phyloP scores from a whole-genome alignment of 2,888 invertebrate genomes.

The Stegana nigrithorax region DNA sequence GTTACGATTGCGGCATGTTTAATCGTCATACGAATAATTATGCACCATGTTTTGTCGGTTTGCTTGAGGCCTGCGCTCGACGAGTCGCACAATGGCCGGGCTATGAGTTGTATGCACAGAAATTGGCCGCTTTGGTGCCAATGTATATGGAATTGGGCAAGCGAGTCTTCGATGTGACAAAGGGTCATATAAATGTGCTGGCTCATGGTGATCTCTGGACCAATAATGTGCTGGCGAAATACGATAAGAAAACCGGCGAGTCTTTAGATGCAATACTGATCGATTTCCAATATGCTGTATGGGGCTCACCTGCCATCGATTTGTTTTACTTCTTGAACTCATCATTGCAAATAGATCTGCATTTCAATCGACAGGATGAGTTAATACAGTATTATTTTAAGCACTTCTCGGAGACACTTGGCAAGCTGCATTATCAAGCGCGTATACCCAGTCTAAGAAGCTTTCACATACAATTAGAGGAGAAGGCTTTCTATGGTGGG shows the following conservation, averaged over 20 bases:
- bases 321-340: constrained; percentile 65
- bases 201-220: constrained; percentile 67
- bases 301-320: constrained; percentile 67
- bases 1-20: constrained; percentile 64
- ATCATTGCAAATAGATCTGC: constrained; percentile 59
- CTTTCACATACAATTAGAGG: constrained; percentile 55
- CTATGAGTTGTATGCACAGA: constrained; percentile 53
- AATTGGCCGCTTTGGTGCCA: constrained; percentile 50
- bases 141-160: constrained; percentile 62
- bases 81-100: constrained; percentile 57
- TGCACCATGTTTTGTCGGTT: constrained; percentile 57
- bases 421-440: constrained; percentile 48
- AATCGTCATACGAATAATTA: constrained; percentile 63
- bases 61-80: constrained; percentile 54
- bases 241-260: constrained; percentile 47
- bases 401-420: constrained; percentile 51
- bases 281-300: constrained; percentile 67
- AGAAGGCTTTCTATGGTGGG: constrained; percentile 62
- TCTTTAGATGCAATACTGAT: constrained; percentile 61
- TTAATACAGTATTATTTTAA: constrained; percentile 59
- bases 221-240: constrained; percentile 65
- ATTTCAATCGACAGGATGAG: constrained; percentile 59
- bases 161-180: constrained; percentile 54
- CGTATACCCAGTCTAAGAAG: constrained; percentile 61
- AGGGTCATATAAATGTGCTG: constrained; percentile 57